phyloP scores from a whole-genome alignment of 2,113 vertebrate species.

The Setophaga kirtlandii region DNA sequence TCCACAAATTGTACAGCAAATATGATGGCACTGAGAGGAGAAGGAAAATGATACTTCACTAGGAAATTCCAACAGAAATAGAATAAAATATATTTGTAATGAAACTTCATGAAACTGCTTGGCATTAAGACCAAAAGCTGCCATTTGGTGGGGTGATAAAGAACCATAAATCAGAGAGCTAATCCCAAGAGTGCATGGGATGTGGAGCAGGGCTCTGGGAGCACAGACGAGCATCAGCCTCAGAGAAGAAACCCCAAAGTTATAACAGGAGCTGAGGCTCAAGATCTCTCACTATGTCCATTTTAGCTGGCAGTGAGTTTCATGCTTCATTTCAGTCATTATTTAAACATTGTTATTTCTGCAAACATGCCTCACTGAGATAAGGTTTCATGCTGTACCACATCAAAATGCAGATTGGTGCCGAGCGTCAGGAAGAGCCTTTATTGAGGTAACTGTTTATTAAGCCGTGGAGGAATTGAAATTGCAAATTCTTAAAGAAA shows the following conservation, averaged over 20 bases:
- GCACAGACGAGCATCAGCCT: conserved; percentile 45
- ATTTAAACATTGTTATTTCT: conserved; percentile 80
- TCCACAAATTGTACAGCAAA: background rate
- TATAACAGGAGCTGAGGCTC: conserved; percentile 59
- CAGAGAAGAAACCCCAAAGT: conserved; percentile 60
- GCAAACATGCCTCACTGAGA: conserved; percentile 79
- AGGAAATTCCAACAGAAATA: conserved; percentile 36
- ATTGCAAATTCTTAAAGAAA: conserved; percentile 52
- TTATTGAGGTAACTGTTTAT: conserved; percentile 75
- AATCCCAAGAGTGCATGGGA: conserved; percentile 30
- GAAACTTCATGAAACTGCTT: conserved; percentile 1
- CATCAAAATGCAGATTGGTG: conserved; percentile 74
- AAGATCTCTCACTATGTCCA: conserved; percentile 65
- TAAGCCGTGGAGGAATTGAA: conserved; percentile 69
- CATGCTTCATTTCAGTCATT: conserved; percentile 76
- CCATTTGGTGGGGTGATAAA: conserved; percentile 26
- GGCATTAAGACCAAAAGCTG: conserved; percentile 58
- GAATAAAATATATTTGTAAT: conserved; percentile 16
- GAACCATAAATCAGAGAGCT: conserved; percentile 25
- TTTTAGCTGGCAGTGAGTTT: conserved; percentile 74
- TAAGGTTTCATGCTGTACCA: conserved; percentile 75
- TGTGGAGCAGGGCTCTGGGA: conserved; percentile 41
- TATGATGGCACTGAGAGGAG: background rate
- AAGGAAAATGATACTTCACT: background rate
- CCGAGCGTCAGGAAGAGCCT: conserved; percentile 43